A percentile compares a stretch with the other conserved stretches of the same genome.
Conservation (phyloP, 2,888 invertebrate genomes). For the Aphrophora alni region DNA sequence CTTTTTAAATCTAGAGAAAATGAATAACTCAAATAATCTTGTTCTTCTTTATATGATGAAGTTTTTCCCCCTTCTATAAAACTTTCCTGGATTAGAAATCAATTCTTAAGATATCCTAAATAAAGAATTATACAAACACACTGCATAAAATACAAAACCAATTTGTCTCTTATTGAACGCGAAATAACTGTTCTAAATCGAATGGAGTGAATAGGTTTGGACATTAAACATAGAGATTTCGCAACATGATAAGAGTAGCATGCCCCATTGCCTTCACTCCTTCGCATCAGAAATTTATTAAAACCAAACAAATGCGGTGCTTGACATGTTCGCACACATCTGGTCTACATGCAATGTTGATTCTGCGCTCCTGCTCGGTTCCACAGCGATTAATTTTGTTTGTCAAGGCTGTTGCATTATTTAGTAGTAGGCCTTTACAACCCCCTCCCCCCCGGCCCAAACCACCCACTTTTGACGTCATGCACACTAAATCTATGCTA, state of each 20-base stretch:
- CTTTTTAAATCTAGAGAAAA: too few species aligned
- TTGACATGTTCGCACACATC: constrained; percentile 23
- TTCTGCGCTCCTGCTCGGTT: neutral
- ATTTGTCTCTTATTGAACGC: too few species aligned
- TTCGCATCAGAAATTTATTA: constrained; percentile 51
- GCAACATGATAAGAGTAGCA: neutral
- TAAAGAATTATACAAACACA: too few species aligned
- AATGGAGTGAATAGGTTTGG: neutral
- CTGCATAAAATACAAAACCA: too few species aligned
- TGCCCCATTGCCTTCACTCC: constrained; percentile 20
- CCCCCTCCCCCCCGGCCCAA: neutral
- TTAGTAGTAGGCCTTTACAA: constrained; percentile 18
- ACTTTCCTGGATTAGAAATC: too few species aligned
- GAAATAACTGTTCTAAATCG: neutral
- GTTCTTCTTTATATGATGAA: too few species aligned
- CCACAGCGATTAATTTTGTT: constrained; percentile 42
- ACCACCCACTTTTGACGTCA: neutral
- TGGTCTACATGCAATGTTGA: neutral
- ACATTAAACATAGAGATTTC: neutral
- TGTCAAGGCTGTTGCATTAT: constrained; percentile 40
- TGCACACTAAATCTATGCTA: neutral
- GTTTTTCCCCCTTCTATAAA: too few species aligned
- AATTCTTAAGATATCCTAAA: too few species aligned
- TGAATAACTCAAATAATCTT: too few species aligned
- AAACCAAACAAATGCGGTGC: constrained; percentile 48